Evolutionary conservation across 2,888 invertebrate species (phyloP), one percentile per base, ranked within the genome.

Genomic region (Agonopterix heracliana): DNA sequence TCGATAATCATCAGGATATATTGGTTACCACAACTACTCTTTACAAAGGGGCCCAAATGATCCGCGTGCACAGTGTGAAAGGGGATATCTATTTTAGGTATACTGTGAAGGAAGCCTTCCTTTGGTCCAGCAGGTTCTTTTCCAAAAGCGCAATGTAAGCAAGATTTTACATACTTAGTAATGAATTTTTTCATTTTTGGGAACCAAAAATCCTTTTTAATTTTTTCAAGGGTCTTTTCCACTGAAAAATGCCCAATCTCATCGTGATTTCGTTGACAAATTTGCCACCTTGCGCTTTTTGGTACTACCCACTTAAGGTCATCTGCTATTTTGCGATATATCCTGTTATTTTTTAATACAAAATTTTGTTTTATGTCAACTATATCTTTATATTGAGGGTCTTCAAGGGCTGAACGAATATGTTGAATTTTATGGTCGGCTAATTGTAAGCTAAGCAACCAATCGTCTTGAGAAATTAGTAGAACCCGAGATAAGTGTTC

Each of bases 101-200:
- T 56, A 9, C 53, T 50, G 42, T 56, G 59, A 9, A 60, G 44
- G 2, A 14, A 43, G 1, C 54, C 54, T 5, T 41, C 41, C 2
- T 11, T 10, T 11, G 17, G 14, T 9, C 50, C 43, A 13, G 13
- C 11, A 11, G 44, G 13, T 26, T 50, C 44, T 41, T 57, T 44
- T 40, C 54, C 41, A 14, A 47, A 45, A 7, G 79, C 51, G 49
- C 78, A 80, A 2, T 68, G 60, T 0, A 79, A 56, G 52, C 78
- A 81, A 9, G 72, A 0, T 10, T 9, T 36, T 10, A 36, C 36
- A 36, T 36, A 36, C 7, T 36, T 36, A 10, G 9, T 36, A 1
- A 77, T 68, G 46, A 72, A 78, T 1, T 34, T 11, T 11, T 34
- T 26, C 34, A 44, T 34, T 44, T 44, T 59, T 1, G 70, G 63